Conservation (phyloP, 1,140 invertebrate species). For the Aphaenogaster rudis region DNA sequence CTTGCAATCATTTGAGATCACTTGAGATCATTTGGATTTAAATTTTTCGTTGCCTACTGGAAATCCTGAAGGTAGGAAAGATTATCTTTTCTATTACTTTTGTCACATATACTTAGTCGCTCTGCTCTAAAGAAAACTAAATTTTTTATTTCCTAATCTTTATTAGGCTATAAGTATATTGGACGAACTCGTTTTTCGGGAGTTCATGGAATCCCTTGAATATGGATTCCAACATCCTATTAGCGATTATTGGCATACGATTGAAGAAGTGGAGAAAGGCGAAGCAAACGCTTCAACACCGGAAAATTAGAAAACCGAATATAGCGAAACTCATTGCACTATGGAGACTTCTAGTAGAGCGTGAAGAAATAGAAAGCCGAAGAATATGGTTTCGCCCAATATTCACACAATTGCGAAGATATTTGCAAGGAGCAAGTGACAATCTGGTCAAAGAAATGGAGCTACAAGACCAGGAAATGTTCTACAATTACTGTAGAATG, state of each 20-base stretch:
- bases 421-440: neutral
- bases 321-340: neutral
- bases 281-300: neutral
- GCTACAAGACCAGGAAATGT: slow-evolving; percentile 4
- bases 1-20: too few species aligned
- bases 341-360: neutral
- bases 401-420: neutral
- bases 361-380: neutral
- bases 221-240: neutral
- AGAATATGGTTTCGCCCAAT: slow-evolving; percentile 5
- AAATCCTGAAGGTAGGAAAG: too few species aligned
- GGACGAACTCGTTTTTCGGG: neutral
- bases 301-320: neutral
- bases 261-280: neutral
- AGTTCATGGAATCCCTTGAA: neutral
- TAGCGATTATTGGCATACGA: neutral
- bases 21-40: too few species aligned
- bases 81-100: too few species aligned
- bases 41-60: too few species aligned
- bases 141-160: neutral
- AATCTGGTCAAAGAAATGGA: slow-evolving; percentile 10
- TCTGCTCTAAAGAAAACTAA: neutral
- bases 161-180: slow-evolving; percentile 7
- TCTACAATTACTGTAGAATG: slow-evolving; percentile 34
- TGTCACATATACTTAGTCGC: neutral